phyloP scores from a whole-genome alignment of 2,113 vertebrate genomes.

The Ammodramus savannarum region DNA sequence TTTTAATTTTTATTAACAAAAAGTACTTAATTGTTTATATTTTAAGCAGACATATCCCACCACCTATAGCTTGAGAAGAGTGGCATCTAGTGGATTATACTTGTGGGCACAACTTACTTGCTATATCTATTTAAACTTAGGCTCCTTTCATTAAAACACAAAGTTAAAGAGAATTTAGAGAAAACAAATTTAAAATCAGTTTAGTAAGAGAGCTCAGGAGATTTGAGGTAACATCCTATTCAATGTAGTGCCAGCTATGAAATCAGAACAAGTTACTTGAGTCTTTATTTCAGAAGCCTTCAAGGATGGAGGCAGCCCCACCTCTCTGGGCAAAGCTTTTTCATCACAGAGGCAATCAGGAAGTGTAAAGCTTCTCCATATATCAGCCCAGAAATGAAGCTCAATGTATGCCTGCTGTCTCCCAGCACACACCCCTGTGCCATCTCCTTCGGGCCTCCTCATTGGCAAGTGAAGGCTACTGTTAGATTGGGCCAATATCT shows the following conservation, averaged over 20 bases:
- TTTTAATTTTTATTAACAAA: not conserved
- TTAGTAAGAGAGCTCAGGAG: not conserved
- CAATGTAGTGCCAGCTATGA: not conserved
- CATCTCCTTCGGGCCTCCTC: not conserved
- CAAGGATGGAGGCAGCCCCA: not conserved
- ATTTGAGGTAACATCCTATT: not conserved
- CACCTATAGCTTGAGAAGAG: slow-evolving; percentile 13
- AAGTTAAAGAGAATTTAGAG: not conserved
- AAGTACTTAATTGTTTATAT: not conserved
- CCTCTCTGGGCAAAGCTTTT: not conserved
- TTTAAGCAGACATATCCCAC: not conserved
- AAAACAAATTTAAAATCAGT: not conserved
- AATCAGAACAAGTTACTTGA: not conserved
- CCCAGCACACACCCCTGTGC: not conserved
- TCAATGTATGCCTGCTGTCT: not conserved
- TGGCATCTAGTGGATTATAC: slow-evolving; percentile 56
- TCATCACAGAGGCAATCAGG: not conserved
- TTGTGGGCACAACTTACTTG: not conserved
- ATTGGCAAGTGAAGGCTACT: not conserved
- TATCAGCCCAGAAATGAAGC: not conserved
- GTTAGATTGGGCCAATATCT: not conserved
- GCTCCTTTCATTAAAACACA: not conserved
- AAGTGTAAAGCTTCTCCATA: not conserved
- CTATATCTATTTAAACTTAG: not conserved
- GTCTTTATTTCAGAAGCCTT: not conserved